These are phyloP conservation scores for Drosophila ercepeae DNA, from an alignment of 1,140 invertebrate species.

Conservation along the genomic window DNA sequence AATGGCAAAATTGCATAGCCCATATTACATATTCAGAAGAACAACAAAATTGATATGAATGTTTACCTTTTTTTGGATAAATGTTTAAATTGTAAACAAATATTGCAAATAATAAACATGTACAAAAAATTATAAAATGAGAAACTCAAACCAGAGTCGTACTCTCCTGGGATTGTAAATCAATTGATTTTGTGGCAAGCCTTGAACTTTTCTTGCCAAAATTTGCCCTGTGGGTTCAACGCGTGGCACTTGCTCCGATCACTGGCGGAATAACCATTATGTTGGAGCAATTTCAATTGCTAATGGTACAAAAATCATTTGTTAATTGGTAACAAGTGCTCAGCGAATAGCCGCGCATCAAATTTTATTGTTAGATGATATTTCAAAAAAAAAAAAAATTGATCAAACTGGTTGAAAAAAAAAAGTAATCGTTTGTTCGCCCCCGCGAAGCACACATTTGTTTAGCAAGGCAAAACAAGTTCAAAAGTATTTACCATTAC, in stretches of 20 bases:
- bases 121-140: constrained; percentile 26
- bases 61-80: constrained; percentile 65
- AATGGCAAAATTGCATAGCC: constrained; percentile 59
- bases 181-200: neutral
- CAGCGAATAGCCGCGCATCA: constrained; percentile 31
- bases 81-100: constrained; percentile 54
- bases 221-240: constrained; percentile 36
- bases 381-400: constrained; percentile 25
- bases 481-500: constrained; percentile 40
- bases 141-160: constrained; percentile 11
- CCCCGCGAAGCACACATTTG: constrained; percentile 46
- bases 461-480: constrained; percentile 51
- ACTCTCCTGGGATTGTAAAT: neutral
- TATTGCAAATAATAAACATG: constrained; percentile 20
- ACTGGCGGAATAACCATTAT: constrained; percentile 11
- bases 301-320: constrained; percentile 60
- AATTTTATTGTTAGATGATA: constrained; percentile 32
- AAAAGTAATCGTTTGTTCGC: constrained; percentile 19
- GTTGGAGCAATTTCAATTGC: constrained; percentile 48
- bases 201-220: constrained; percentile 39
- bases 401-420: no score
- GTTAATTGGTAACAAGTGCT: constrained; percentile 71
- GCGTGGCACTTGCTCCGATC: constrained; percentile 47
- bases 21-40: constrained; percentile 54
- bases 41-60: constrained; percentile 57